These are phyloP conservation scores for Pardalotus punctatus DNA, from an alignment of 2,113 vertebrate species.

Conservation along the genomic window DNA sequence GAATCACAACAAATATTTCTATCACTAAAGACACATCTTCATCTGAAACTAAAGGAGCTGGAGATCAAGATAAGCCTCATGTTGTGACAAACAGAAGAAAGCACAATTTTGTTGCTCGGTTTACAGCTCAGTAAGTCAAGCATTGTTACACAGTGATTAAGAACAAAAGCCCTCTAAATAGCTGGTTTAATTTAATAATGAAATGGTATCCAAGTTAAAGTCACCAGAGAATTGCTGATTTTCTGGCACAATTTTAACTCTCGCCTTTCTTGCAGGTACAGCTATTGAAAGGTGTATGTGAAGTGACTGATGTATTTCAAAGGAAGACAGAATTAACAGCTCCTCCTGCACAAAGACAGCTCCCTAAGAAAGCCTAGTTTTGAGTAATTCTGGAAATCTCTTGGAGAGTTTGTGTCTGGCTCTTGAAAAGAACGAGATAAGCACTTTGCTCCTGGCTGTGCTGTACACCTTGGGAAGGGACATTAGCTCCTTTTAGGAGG, in stretches of 20 bases:
- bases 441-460: slow-evolving; percentile 79
- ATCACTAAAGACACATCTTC: background rate
- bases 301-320: background rate
- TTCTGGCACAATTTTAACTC: background rate
- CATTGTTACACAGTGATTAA: background rate
- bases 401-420: background rate
- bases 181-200: background rate
- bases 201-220: background rate
- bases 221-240: background rate
- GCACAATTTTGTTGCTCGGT: background rate
- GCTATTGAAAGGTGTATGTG: background rate
- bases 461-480: slow-evolving; percentile 82
- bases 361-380: background rate
- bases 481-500: slow-evolving; percentile 79
- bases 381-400: background rate
- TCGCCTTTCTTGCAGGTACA: background rate
- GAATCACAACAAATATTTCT: background rate
- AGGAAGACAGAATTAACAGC: background rate
- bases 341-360: background rate
- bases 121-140: background rate
- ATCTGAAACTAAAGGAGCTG: background rate
- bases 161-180: background rate
- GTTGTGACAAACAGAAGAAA: background rate
- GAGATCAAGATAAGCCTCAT: background rate
- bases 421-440: slow-evolving; percentile 75